Conservation (phyloP, 2,888 invertebrate genomes). For the Hemicrepidius hirtus region DNA sequence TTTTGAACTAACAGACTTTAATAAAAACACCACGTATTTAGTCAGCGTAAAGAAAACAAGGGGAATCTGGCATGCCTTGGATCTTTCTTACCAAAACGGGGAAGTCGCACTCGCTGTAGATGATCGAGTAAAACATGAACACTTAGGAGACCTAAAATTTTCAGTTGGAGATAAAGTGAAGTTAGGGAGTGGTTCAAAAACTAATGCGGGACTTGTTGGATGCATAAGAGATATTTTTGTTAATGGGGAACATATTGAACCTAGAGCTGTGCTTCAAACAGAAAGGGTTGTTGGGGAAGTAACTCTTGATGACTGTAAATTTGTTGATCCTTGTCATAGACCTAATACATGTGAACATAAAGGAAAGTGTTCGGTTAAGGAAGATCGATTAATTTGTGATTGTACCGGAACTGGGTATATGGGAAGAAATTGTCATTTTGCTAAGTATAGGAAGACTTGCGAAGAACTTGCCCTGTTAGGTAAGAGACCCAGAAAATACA, state of each 20-base stretch:
- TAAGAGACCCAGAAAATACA: conserved; percentile 48
- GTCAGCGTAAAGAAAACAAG: conserved; percentile 88
- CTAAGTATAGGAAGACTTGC: conserved; percentile 92
- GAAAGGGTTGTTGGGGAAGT: conserved; percentile 91
- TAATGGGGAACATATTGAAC: conserved; percentile 87
- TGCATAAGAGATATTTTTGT: conserved; percentile 93
- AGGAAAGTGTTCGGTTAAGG: conserved; percentile 91
- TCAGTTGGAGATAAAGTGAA: conserved; percentile 71
- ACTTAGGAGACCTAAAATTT: conserved; percentile 68
- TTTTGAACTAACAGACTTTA: conserved; percentile 85
- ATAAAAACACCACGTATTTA: conserved; percentile 85
- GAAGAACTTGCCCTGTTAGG: conserved; percentile 91
- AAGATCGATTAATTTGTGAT: conserved; percentile 91
- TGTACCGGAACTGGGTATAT: conserved; percentile 93
- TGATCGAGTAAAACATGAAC: conserved; percentile 81
- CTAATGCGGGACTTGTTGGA: conserved; percentile 88
- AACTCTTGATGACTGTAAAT: conserved; percentile 91
- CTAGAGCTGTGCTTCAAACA: conserved; percentile 85
- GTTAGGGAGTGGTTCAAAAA: conserved; percentile 87
- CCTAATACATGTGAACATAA: conserved; percentile 96
- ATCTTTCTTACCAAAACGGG: conserved; percentile 84
- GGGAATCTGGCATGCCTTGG: conserved; percentile 89
- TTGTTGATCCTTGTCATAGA: conserved; percentile 91
- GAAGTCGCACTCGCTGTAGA: conserved; percentile 86
- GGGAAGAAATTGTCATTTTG: conserved; percentile 96